Conservation (phyloP, 2,797 vertebrate species). For the Acanthiza pusilla region DNA sequence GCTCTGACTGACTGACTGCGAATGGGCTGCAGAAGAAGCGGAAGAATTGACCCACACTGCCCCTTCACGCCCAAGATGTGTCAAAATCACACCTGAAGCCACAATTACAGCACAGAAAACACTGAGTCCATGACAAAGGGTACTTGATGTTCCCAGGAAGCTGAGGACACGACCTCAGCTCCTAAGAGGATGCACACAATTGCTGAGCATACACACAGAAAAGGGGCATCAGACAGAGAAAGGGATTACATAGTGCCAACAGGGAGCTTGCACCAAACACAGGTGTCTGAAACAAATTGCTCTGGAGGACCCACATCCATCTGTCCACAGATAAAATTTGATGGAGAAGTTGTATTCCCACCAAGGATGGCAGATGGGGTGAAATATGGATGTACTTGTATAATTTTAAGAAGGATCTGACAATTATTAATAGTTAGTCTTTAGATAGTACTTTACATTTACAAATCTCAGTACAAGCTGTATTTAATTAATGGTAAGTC, state of each 20-base stretch:
- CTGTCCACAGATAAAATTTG: background rate
- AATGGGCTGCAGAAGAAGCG: background rate
- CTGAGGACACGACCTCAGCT: background rate
- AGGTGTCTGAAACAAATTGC: background rate
- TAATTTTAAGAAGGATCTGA: background rate
- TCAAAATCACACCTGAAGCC: background rate
- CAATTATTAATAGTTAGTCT: background rate
- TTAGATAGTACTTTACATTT: background rate
- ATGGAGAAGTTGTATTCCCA: background rate
- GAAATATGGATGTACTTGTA: background rate
- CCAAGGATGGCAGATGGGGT: background rate
- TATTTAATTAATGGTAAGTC: constrained; percentile 34
- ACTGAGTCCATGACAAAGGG: accelerated
- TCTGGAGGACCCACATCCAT: background rate
- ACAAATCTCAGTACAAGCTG: background rate
- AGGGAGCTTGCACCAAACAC: accelerated
- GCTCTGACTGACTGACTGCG: background rate
- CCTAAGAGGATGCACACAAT: background rate
- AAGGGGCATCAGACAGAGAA: background rate
- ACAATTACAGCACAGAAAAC: background rate
- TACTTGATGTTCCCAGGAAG: background rate
- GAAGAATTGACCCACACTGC: background rate
- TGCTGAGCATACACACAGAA: background rate
- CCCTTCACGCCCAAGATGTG: background rate
- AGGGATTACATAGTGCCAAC: background rate